Percentiles rank a stretch among this genome's conserved stretches.
phyloP scores from a whole-genome alignment of 2,888 invertebrate species.

The Synergus laeviventris region DNA sequence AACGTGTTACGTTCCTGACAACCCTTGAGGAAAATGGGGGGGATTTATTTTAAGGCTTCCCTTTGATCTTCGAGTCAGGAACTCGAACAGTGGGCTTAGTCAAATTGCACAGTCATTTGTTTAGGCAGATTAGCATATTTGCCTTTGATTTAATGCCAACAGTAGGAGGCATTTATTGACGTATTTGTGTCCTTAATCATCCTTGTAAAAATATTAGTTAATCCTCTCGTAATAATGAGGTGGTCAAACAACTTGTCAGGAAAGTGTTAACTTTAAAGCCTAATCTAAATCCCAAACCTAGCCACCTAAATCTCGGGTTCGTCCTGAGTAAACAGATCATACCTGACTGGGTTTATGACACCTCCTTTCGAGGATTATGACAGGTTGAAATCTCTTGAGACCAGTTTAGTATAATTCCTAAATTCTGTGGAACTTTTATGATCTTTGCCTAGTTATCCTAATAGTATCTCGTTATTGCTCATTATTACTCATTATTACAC shows the following conservation, averaged over 20 bases:
- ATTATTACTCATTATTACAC: no score
- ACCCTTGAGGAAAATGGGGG: slow-evolving; percentile 43
- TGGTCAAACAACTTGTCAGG: slow-evolving; percentile 21
- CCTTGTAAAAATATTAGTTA: slow-evolving; percentile 28
- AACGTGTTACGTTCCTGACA: slow-evolving; percentile 41
- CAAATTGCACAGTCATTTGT: slow-evolving; percentile 26
- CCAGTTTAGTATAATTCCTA: slow-evolving; percentile 8
- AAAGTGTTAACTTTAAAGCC: neutral
- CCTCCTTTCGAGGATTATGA: slow-evolving; percentile 14
- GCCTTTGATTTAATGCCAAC: slow-evolving; percentile 7
- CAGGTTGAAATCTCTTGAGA: slow-evolving; percentile 7
- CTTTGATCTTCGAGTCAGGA: slow-evolving; percentile 43
- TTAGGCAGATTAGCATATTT: slow-evolving; percentile 32
- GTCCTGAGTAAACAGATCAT: slow-evolving; percentile 24
- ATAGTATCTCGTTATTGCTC: neutral
- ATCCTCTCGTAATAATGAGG: slow-evolving; percentile 9
- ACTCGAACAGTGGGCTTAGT: slow-evolving; percentile 33
- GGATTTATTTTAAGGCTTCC: slow-evolving; percentile 45
- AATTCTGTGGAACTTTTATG: slow-evolving; percentile 4
- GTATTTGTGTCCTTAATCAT: slow-evolving; percentile 13
- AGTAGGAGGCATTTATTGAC: slow-evolving; percentile 24
- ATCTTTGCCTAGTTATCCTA: neutral
- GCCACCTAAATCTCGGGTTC: neutral
- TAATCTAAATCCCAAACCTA: slow-evolving; percentile 4
- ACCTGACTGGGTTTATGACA: slow-evolving; percentile 17